These are phyloP conservation scores for Cistogaster globosa DNA, from an alignment of 2,888 invertebrate genomes.

Conservation along the genomic window DNA sequence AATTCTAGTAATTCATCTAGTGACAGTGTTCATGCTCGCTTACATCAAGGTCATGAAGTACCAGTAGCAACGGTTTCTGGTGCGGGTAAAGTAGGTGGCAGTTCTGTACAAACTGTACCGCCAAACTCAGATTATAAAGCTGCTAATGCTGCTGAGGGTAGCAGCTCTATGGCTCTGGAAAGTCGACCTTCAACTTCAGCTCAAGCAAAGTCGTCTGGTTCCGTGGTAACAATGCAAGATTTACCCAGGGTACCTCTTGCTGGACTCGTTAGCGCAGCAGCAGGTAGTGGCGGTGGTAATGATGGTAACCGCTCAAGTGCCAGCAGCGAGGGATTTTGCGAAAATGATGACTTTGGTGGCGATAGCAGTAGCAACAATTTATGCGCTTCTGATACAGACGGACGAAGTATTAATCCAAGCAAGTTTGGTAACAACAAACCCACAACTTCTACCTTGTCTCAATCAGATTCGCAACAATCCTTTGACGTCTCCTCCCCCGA, in stretches of 20 bases:
- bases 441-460: conserved; percentile 68
- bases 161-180: conserved; percentile 24
- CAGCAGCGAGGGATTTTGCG: conserved; percentile 98
- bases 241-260: conserved; percentile 64
- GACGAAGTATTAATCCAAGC: conserved; percentile 72
- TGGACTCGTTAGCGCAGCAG: conserved; percentile 77
- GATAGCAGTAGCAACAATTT: conserved; percentile 85
- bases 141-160: conserved; percentile 14
- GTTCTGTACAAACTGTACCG: conserved; percentile 36
- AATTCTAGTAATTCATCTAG: conserved; percentile 80
- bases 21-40: conserved; percentile 78
- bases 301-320: conserved; percentile 96
- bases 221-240: conserved; percentile 65
- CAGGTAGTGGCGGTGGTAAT: conserved; percentile 71
- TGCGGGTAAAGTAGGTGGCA: conserved; percentile 30
- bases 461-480: conserved; percentile 81
- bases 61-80: conserved; percentile 23
- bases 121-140: conserved; percentile 37
- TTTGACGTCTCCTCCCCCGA: conserved; percentile 77
- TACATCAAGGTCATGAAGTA: conserved; percentile 66
- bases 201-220: conserved; percentile 30
- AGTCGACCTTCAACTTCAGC: conserved; percentile 51
- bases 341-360: conserved; percentile 93
- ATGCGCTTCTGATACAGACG: conserved; percentile 81
- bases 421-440: conserved; percentile 52